Evolutionary conservation across 1,140 invertebrate genomes (phyloP), one percentile per base, ranked within the genome.

Genomic region (Pseudachorutes palmiensis): DNA sequence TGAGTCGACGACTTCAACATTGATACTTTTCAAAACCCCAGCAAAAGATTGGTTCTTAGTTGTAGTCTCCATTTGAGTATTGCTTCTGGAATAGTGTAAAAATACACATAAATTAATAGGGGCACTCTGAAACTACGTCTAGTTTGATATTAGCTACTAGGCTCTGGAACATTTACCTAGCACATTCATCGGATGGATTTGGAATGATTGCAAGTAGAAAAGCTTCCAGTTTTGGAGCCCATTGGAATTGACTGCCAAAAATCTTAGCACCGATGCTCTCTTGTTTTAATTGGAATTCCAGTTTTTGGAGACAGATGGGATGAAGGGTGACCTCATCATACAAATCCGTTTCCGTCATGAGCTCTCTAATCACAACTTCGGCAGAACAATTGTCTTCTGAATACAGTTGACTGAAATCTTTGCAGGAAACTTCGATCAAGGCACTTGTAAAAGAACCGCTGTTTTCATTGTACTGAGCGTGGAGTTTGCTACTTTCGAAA

Each of bases 251-350:
- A 55, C 72, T 71, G 32, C 72, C 72, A 2, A 58, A 62, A 24
- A 73, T 22, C 62, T 71, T 73, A 41, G 69, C 72, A 32, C 69
- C 69, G 24, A 73, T 66, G 19, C 68, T 55, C 32, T 73, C 67
- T 33, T 66, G 5, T 29, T 69, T 58, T 19, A 73, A 41, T 28
- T 71, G 67, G 30, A 70, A 71, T 12, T 67, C 69, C 2, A 73
- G 36, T 0, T 69, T 29, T n/a, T 73, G 68, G 30, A 73, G 65
- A 26, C 41, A 60, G 28, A 73, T 28, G 0, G 72, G 72, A 1
- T 62, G 30, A 33, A 64, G 66, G 16, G 68, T 57, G 14, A 67
- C 70, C 16, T 73, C 69, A 33, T 73, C 67, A 16, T 36, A 28
- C 30, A 32, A 67, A 51, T 67, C 64, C 24, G 69, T 29, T 1